phyloP scores from a whole-genome alignment of 2,797 vertebrate genomes.

The Carduelis carduelis region DNA sequence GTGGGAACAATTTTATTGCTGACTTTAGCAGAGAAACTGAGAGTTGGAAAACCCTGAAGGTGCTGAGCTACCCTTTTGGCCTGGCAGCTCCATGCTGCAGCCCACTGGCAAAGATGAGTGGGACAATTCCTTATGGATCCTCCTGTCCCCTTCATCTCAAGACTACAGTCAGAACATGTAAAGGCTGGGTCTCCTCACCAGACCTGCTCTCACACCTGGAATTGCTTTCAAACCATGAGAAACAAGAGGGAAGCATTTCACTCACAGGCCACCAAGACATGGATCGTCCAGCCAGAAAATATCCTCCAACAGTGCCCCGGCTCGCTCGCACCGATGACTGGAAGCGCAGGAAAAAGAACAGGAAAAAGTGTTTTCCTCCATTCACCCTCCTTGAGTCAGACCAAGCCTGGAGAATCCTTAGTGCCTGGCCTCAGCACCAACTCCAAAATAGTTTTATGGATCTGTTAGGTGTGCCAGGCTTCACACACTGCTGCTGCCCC shows the following conservation, averaged over 20 bases:
- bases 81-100: neutral
- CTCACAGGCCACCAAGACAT: constrained; percentile 98
- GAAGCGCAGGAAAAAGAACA: neutral
- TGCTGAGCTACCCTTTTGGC: neutral
- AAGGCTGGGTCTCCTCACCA: neutral
- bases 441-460: neutral
- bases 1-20: neutral
- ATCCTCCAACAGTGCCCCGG: constrained; percentile 86
- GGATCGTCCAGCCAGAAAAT: constrained; percentile 90
- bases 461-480: neutral
- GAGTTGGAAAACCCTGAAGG: neutral
- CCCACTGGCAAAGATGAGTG: neutral
- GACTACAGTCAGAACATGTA: neutral
- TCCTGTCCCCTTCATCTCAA: neutral
- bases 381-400: neutral
- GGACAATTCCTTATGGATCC: neutral
- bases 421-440: neutral
- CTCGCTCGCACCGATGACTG: constrained; percentile 87
- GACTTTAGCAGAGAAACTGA: neutral
- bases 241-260: constrained; percentile 22
- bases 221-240: neutral
- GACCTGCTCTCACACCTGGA: neutral
- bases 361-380: neutral
- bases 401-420: neutral
- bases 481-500: neutral